These are phyloP conservation scores for Dryas iulia DNA, from an alignment of 1,140 invertebrate species.

Conservation along the genomic window DNA sequence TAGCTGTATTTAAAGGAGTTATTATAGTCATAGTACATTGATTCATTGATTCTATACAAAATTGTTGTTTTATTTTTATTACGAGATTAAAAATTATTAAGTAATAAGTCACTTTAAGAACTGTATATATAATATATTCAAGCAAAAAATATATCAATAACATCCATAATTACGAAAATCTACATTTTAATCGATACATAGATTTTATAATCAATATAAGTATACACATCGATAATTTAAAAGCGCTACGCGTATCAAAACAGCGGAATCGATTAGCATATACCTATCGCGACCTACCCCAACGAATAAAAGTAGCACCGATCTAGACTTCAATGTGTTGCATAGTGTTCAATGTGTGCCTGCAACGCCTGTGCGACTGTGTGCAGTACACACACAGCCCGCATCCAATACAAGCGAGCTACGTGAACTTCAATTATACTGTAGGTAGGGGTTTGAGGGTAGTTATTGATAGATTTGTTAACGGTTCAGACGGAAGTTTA, in stretches of 20 bases:
- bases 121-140: too few relatives aligned
- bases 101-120: too few relatives aligned
- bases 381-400: conserved; percentile 18
- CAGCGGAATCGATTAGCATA: conserved; percentile 13
- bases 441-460: conserved; percentile 38
- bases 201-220: neutral
- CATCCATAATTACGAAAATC: neutral
- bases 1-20: too few relatives aligned
- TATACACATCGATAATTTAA: neutral
- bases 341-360: conserved; percentile 19
- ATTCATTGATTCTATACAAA: too few relatives aligned
- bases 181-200: too few relatives aligned
- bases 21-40: too few relatives aligned
- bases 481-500: conserved; percentile 33
- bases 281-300: conserved; percentile 48
- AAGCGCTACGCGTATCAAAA: neutral
- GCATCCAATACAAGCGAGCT: conserved; percentile 42
- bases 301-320: conserved; percentile 44
- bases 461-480: conserved; percentile 35
- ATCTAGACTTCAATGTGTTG: conserved; percentile 25
- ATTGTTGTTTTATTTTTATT: too few relatives aligned
- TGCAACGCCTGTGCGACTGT: conserved; percentile 9
- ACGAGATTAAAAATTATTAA: too few relatives aligned
- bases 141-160: too few relatives aligned
- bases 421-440: conserved; percentile 53